Conservation (phyloP, 1,140 invertebrate species). For the Apolygus lucorum region DNA sequence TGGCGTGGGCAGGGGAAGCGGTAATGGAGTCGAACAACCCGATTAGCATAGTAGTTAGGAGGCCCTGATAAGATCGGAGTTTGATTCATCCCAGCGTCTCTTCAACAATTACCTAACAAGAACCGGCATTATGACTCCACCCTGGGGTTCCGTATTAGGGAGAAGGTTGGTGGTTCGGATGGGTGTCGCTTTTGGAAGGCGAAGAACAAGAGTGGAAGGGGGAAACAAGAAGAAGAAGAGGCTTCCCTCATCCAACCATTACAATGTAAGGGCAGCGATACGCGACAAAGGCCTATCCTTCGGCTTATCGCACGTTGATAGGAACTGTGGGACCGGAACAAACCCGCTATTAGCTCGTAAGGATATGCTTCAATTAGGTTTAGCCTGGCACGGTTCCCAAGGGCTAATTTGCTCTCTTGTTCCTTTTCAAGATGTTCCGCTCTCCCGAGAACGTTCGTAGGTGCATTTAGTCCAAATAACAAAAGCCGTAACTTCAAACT, state of each 20-base stretch:
- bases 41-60: conserved; percentile 11
- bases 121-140: conserved; percentile 2
- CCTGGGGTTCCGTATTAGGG: neutral
- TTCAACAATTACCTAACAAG: conserved; percentile 11
- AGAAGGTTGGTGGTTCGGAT: neutral
- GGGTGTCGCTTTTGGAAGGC: neutral
- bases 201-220: neutral
- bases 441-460: no score
- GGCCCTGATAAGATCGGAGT: conserved; percentile 1
- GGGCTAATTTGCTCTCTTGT: neutral
- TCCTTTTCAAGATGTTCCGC: no score
- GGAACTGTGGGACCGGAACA: neutral
- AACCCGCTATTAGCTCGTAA: neutral
- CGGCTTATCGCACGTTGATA: neutral
- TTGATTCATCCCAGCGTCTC: conserved; percentile 12
- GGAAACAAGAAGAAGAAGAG: neutral
- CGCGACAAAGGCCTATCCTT: neutral
- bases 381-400: neutral
- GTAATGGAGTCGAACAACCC: conserved; percentile 13
- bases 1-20: neutral
- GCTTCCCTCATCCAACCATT: neutral
- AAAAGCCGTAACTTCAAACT: no score
- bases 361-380: conserved; percentile 9
- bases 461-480: no score
- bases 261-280: conserved; percentile 1